Base-by-base conservation (phyloP, 2,888 invertebrate genomes). In the Stenotaenia linearis region DNA sequence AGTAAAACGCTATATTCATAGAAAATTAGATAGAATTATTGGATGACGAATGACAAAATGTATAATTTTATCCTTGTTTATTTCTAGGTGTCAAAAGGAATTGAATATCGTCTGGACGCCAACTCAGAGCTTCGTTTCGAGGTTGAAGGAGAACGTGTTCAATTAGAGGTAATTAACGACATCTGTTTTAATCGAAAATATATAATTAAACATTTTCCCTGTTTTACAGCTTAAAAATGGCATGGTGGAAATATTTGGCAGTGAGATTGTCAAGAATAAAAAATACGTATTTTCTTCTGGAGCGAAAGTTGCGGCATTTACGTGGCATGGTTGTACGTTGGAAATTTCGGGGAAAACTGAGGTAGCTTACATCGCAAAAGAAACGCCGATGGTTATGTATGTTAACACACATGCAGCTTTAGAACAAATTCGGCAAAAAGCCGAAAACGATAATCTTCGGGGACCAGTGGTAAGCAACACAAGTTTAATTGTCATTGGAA, bases 371-470 rank as follows among this genome's bases (percentile, higher is more conserved):
- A 90, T 96, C 0, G 95, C 98, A 0, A 96, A 95, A 86, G 97
- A 98, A 85, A 98, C 98, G 0, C 98, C 98, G 0, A 98, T 97
- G 97, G 91, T 92, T 9, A 92, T 97, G 82, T 99, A 99, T 86
- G 88, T 97, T 2, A 99, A 99, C 86, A 94, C 95, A 21, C 98
- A 99, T 86, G 95, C 95, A 10, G 97, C 96, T 0, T 88, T 99
- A 82, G 98, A 99, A 85, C 92, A 95, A 83, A 90, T 97, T 87
- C 89, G 98, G 81, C 89, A 91, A 56, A 91, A 91, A 35, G 95
- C 97, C 0, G 96, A 95, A 83, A 82, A 82, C 82, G 84, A 84
- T 74, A 82, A 83, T 5, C 83, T 83, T 4, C 88, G 92, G 82
- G 96, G 96, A 0, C 96, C 96, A 0, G 92, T 94, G 37, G 91